These are phyloP conservation scores for Anhinga rufa DNA, from an alignment of 2,113 vertebrate species.

Conservation along the genomic window DNA sequence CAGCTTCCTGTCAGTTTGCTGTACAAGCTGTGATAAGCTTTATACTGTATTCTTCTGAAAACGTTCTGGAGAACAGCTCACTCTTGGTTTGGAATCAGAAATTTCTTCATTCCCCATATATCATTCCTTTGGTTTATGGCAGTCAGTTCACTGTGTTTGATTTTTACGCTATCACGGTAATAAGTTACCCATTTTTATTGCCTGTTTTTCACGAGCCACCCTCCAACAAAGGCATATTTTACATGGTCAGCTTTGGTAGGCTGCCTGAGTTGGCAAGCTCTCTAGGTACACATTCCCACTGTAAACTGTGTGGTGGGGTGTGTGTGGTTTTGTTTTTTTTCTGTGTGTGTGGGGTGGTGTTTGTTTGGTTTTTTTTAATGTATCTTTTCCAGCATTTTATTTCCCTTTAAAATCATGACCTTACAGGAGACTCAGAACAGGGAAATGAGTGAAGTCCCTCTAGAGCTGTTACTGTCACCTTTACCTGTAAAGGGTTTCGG, in stretches of 20 bases:
- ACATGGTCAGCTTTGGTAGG: neutral
- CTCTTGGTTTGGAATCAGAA: neutral
- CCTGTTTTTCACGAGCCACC: neutral
- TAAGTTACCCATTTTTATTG: constrained; percentile 41
- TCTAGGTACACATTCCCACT: neutral
- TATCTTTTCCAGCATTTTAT: neutral
- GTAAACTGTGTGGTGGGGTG: neutral
- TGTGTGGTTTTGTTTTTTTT: neutral
- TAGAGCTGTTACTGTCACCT: neutral
- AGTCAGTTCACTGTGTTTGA: neutral
- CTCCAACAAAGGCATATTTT: constrained; percentile 14
- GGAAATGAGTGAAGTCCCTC: neutral
- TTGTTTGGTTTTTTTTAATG: neutral
- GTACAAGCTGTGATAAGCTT: neutral
- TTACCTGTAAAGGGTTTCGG: neutral
- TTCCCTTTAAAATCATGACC: neutral
- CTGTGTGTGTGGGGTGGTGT: neutral
- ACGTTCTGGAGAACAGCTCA: neutral
- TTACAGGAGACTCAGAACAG: neutral
- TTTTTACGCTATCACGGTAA: constrained; percentile 16
- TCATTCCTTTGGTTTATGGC: neutral
- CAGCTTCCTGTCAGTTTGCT: neutral
- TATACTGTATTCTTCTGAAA: neutral
- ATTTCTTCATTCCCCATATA: neutral
- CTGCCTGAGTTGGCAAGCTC: neutral